A percentile compares a stretch with the other conserved stretches of the same genome.
Conservation (phyloP, 2,888 invertebrate genomes). For the Lepidocyrtinus sp. region DNA sequence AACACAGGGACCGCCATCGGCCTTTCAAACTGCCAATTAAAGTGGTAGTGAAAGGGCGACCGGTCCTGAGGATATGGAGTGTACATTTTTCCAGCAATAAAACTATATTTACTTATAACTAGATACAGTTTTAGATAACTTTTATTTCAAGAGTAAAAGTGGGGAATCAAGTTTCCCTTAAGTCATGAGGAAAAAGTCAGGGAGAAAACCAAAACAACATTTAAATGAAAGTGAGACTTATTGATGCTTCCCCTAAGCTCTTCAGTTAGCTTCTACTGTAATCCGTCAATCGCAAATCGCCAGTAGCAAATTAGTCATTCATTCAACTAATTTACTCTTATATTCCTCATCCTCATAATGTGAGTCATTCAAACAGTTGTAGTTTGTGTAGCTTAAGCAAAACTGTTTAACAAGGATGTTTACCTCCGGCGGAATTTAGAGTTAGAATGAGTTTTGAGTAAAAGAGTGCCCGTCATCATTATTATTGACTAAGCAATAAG, state of each 20-base stretch:
- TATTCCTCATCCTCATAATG: too few species aligned
- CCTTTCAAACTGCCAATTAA: conserved; percentile 58
- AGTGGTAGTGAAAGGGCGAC: conserved; percentile 44
- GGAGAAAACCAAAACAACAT: not conserved
- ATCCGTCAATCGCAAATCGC: too few species aligned
- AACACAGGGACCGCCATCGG: conserved; percentile 47
- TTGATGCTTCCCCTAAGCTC: not conserved
- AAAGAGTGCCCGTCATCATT: too few species aligned
- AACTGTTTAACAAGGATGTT: conserved; percentile 42
- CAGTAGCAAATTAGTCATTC: too few species aligned
- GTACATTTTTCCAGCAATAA: too few species aligned
- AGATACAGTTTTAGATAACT: not conserved
- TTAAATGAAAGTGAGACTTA: not conserved
- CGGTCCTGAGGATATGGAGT: conserved; percentile 36
- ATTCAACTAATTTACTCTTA: too few species aligned
- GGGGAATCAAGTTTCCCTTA: not conserved
- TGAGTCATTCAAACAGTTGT: not conserved
- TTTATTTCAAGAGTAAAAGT: not conserved
- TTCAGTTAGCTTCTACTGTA: too few species aligned
- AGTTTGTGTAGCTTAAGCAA: not conserved
- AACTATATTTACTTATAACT: not conserved
- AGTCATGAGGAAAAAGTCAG: not conserved
- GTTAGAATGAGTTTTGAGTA: too few species aligned
- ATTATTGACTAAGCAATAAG: too few species aligned
- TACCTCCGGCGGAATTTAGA: conserved; percentile 48